phyloP scores from a whole-genome alignment of 2,888 invertebrate genomes.

The Muscina levida region DNA sequence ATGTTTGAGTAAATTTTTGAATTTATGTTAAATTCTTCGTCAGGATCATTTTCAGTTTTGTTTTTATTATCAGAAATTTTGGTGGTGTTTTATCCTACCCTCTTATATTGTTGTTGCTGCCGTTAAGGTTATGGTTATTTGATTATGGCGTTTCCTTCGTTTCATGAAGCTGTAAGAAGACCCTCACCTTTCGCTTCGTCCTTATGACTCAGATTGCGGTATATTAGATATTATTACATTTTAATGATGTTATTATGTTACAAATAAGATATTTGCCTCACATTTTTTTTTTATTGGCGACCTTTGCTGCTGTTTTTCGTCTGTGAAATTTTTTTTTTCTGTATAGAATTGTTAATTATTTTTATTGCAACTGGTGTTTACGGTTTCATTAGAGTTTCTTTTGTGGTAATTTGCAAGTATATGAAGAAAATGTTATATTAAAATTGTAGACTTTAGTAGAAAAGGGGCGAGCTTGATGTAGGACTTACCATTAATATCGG shows the following conservation, averaged over 20 bases:
- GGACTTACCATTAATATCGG: too few relatives aligned
- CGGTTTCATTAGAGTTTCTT: neutral
- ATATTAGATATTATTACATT: conserved; percentile 65
- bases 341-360: conserved; percentile 66
- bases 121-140: conserved; percentile 47
- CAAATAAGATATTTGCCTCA: conserved; percentile 13
- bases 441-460: too few relatives aligned
- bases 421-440: too few relatives aligned
- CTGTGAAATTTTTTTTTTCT: conserved; percentile 55
- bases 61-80: neutral
- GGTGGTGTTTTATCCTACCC: neutral
- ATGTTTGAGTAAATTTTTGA: conserved; percentile 11
- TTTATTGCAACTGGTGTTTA: conserved; percentile 45
- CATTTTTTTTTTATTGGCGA: neutral
- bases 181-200: conserved; percentile 10
- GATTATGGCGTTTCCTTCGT: conserved; percentile 24
- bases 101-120: neutral
- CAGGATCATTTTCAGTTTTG: conserved; percentile 20
- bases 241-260: conserved; percentile 66
- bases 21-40: conserved; percentile 23
- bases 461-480: too few relatives aligned
- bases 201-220: conserved; percentile 57
- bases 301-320: neutral
- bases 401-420: too few relatives aligned
- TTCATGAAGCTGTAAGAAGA: too few relatives aligned